Conservation (phyloP, 2,797 vertebrate genomes). For the Heteromormyrus szaboi region DNA sequence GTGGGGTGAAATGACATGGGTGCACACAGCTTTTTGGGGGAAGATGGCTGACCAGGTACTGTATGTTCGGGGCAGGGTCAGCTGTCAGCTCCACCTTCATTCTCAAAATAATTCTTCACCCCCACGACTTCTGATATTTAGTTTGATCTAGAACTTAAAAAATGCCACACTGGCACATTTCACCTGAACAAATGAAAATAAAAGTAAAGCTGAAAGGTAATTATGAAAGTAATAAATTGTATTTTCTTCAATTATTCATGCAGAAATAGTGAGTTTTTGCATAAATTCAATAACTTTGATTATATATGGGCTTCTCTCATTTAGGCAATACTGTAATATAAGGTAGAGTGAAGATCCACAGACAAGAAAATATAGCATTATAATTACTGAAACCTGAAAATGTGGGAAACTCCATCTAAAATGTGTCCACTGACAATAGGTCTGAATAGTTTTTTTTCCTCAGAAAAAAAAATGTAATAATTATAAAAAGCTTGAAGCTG, state of each 20-base stretch:
- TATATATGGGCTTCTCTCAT: slow-evolving; percentile 2
- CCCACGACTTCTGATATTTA: not conserved
- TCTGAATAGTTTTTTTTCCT: not conserved
- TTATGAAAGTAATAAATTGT: slow-evolving; percentile 1
- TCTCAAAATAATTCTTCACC: not conserved
- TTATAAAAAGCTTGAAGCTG: not conserved
- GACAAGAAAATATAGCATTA: not conserved
- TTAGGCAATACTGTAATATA: not conserved
- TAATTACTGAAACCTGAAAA: slow-evolving; percentile 3
- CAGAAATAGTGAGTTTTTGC: not conserved
- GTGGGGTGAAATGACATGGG: not conserved
- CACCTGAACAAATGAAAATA: not conserved
- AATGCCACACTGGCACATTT: not conserved
- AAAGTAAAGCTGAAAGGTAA: not conserved
- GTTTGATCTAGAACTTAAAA: not conserved
- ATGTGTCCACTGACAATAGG: not conserved
- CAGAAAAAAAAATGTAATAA: not conserved
- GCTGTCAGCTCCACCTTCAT: not conserved
- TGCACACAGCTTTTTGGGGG: not conserved
- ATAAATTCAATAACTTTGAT: slow-evolving; percentile 14
- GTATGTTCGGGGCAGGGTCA: not conserved
- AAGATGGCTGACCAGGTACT: not conserved
- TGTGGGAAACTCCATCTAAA: not conserved
- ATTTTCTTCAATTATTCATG: slow-evolving; percentile 13
- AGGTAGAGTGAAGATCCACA: not conserved